These are phyloP conservation scores for Zygaena filipendulae DNA, from an alignment of 2,888 invertebrate genomes.

Conservation along the genomic window DNA sequence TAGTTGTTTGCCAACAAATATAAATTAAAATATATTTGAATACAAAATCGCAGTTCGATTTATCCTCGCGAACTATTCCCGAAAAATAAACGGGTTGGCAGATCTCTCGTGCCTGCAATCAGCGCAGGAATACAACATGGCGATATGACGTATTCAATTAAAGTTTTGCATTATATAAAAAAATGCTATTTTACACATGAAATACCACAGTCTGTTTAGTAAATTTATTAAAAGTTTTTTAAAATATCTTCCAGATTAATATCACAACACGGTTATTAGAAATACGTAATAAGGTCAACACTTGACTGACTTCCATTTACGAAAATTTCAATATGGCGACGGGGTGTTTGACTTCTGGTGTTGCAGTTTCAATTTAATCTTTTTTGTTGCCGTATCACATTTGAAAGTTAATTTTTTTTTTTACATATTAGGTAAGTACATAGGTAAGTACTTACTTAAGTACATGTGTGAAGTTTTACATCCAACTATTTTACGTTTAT, in stretches of 20 bases:
- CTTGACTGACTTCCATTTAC: constrained; percentile 60
- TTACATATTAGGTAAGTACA: too few relatives aligned
- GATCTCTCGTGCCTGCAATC: constrained; percentile 70
- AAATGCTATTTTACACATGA: constrained; percentile 21
- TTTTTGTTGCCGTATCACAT: neutral
- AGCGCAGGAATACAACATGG: constrained; percentile 71
- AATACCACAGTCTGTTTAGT: constrained; percentile 11
- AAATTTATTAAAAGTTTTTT: too few relatives aligned
- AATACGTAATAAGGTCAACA: constrained; percentile 55
- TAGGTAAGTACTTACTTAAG: too few relatives aligned
- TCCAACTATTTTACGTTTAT: too few relatives aligned
- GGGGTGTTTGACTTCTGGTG: constrained; percentile 39
- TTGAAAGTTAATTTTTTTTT: constrained; percentile 2
- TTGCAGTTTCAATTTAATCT: constrained; percentile 25
- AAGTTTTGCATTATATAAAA: constrained; percentile 17
- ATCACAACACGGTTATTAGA: constrained; percentile 34
- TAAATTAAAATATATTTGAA: constrained; percentile 63
- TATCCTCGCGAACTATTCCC: constrained; percentile 63
- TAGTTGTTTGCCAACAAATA: constrained; percentile 64
- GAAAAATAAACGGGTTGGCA: constrained; percentile 68
- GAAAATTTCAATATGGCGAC: constrained; percentile 62
- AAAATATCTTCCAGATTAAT: constrained; percentile 29
- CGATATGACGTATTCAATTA: constrained; percentile 66
- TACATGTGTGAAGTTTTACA: too few relatives aligned
- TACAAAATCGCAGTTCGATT: constrained; percentile 66